These are phyloP conservation scores for Oxyruncus cristatus DNA, from an alignment of 2,113 vertebrate species.

Conservation along the genomic window DNA sequence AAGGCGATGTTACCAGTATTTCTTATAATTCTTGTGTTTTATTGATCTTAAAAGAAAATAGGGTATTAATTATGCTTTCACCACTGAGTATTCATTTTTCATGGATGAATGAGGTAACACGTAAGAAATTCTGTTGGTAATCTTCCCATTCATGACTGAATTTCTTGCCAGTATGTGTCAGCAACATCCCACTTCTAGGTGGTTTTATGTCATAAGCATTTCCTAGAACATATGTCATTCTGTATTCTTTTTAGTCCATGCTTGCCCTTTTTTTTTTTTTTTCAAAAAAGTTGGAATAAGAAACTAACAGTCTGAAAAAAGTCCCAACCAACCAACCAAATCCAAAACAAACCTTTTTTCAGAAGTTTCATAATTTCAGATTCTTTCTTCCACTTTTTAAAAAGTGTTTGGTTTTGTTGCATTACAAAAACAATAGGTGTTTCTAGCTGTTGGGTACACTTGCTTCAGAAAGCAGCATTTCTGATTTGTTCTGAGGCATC, in stretches of 20 bases:
- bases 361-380: neutral
- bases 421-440: neutral
- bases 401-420: neutral
- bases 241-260: neutral
- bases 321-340: neutral
- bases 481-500: neutral
- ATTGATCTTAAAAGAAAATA: neutral
- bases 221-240: neutral
- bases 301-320: neutral
- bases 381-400: neutral
- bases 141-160: neutral
- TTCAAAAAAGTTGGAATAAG: neutral
- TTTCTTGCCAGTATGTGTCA: neutral
- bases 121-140: neutral
- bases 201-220: neutral
- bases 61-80: conserved; percentile 18
- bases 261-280: neutral
- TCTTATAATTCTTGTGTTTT: neutral
- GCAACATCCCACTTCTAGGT: neutral
- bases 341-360: neutral
- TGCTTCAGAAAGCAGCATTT: neutral
- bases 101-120: neutral
- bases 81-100: neutral
- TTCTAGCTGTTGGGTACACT: neutral
- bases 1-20: neutral